Evolutionary conservation across 2,113 vertebrate genomes (phyloP).

Genomic region (Pterocles gutturalis): DNA sequence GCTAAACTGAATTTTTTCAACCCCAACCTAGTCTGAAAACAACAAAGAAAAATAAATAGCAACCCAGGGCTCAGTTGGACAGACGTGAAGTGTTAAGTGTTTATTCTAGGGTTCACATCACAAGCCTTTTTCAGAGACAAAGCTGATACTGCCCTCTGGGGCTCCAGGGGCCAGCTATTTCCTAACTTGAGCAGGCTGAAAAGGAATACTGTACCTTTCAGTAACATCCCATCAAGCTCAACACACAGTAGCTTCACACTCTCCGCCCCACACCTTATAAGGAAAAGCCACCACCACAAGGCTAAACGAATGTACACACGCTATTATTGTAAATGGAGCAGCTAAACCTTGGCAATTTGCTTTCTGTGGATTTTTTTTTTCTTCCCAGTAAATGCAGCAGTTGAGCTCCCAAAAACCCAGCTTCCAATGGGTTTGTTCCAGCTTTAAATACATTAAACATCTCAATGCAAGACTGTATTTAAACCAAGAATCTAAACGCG

Average conservation of each 20-base stretch:
- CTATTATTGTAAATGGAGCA: constrained; percentile 73
- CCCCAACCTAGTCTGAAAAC: background rate
- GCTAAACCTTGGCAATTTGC: constrained; percentile 74
- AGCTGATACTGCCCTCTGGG: constrained; percentile 31
- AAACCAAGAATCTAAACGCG: constrained; percentile 75
- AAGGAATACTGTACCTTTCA: constrained; percentile 68
- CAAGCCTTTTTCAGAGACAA: constrained; percentile 72
- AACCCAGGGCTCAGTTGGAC: constrained; percentile 74
- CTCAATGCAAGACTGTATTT: constrained; percentile 74
- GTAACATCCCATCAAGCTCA: constrained; percentile 66
- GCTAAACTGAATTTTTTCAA: constrained; percentile 5
- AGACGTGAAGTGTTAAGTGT: constrained; percentile 70
- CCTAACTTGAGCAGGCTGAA: constrained; percentile 48
- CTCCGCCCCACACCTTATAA: constrained; percentile 48
- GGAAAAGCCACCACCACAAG: constrained; percentile 72
- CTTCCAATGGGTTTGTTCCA: constrained; percentile 63
- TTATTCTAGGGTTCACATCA: constrained; percentile 80
- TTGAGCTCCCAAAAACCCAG: constrained; percentile 50
- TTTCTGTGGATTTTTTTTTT: constrained; percentile 44
- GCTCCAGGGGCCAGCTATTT: background rate
- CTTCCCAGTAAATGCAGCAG: constrained; percentile 72
- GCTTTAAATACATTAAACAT: constrained; percentile 79
- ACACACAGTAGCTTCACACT: constrained; percentile 69
- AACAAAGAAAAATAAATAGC: constrained; percentile 51
- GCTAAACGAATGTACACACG: constrained; percentile 69